Evolutionary conservation across 2,888 invertebrate species (phyloP), one percentile per base, ranked within the genome.

Genomic region (Diarsia dahlii): DNA sequence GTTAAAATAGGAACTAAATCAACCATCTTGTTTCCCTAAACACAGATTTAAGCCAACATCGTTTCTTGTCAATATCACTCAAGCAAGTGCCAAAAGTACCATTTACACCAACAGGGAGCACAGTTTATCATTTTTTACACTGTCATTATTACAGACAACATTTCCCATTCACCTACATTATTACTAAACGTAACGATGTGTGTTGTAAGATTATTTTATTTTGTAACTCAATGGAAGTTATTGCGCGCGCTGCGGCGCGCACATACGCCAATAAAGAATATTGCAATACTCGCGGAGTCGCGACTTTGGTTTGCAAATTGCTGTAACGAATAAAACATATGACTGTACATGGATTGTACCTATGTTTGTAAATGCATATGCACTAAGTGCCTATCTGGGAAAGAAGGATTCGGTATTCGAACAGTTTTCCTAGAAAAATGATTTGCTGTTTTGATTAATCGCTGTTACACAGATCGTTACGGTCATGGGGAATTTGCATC

Each of bases 121-220:
- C 46, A 64, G n/a, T 46, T 20, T 58, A 68, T 73, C 48, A 73
- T 71, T 0, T 39, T 39, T 68, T 62, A 60, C 28, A 18, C 28
- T 58, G 58, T 58, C 18, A 60, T 60, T 60, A 28, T 56, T 69
- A 68, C 3, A 68, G 52, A 63, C 68, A 74, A 60, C 54, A 46
- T 60, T 54, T 60, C 65, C 78, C 68, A 74, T 82, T 83, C 71
- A 69, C 83, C 68, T 70, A 68, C 60, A 71, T 76, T 73, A 60
- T 73, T 82, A 69, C 80, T 71, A 75, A 79, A 72, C 65, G 72
- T 73, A 85, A 75, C 79, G 68, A 71, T n/a, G 78, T 69, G 34
- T 84, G 74, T 86, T 65, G 84, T 60, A 86, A 80, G 71, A 66
- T 82, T 78, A 78, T 84, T 76, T 68, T 74, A 84, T 84, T 84